Evolutionary conservation across 2,797 vertebrate species (phyloP), one percentile per base, ranked within the genome.

Genomic region (Dicrostonyx torquatus): DNA sequence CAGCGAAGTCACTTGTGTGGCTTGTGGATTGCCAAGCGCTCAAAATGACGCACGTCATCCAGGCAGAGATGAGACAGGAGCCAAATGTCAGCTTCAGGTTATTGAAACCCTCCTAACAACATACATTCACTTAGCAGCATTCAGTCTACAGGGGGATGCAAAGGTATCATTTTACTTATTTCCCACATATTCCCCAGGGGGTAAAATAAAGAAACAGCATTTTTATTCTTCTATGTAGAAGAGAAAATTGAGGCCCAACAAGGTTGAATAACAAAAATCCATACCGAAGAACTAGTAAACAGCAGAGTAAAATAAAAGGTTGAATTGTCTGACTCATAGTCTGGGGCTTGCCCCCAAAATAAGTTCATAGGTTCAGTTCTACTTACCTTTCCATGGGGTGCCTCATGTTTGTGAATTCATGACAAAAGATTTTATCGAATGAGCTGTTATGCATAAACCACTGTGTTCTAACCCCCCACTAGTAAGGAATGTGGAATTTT

Each of bases 401-500:
- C 76, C 90, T 89, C 66, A 70, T 78, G 37, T 82, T 95, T 94
- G 84, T 87, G 80, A 94, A 97, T 93, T 94, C 77, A 93, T 76
- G 53, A 92, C 60, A 95, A 94, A 73, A 97, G 79, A 93, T 89
- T 97, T 96, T 91, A 97, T 96, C 94, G 43, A 37, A 82, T 68
- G 53, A 73, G 31, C 60, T 86, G 37, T 66, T 93, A 60, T 73
- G 82, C 60, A 62, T 29, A 58, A 94, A 87, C 62, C 87, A 91
- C 37, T 95, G 89, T 92, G 83, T 86, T 93, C 60, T 85, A 92
- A 95, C 76, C 89, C 90, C 78, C 83, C 2, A 79, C 91, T 91
- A 86, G 87, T 80, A 89, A 96, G 92, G 84, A 97, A 97, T 96
- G 94, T 89, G 55, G 94, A 53, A 90, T 94, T 80, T 91, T 94